A percentile compares a stretch with the other conserved stretches of the same genome.
These are phyloP conservation scores for Drosophila elegans DNA, from an alignment of 1,140 invertebrate species.

Conservation along the genomic window DNA sequence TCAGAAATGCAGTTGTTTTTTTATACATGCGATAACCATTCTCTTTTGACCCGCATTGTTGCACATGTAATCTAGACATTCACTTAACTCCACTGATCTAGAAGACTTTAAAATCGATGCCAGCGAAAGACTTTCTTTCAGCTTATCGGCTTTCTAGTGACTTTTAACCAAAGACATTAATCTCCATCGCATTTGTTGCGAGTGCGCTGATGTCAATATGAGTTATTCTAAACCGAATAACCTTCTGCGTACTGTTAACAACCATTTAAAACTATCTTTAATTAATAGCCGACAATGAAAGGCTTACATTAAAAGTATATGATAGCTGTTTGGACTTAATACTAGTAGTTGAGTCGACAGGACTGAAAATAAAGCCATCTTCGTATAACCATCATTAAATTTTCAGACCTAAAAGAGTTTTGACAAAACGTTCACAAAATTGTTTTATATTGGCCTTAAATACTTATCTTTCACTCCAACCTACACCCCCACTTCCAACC, in stretches of 20 bases:
- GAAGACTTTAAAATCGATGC: slow-evolving; percentile 22
- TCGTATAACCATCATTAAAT: slow-evolving; percentile 42
- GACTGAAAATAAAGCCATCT: not conserved
- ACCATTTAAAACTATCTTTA: too few species aligned
- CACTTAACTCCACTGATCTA: slow-evolving; percentile 24
- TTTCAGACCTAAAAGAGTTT: slow-evolving; percentile 10
- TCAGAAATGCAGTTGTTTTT: slow-evolving; percentile 10
- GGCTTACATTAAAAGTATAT: too few species aligned
- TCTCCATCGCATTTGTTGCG: not conserved
- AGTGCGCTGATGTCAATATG: too few species aligned
- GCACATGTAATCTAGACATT: slow-evolving; percentile 24
- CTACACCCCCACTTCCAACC: not conserved
- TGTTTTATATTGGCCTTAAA: slow-evolving; percentile 4
- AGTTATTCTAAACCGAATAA: too few species aligned
- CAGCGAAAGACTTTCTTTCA: slow-evolving; percentile 20
- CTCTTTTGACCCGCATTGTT: slow-evolving; percentile 43
- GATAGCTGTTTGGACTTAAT: too few species aligned
- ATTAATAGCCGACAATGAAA: too few species aligned
- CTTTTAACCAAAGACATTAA: not conserved
- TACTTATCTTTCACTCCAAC: not conserved
- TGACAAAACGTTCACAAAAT: slow-evolving; percentile 6
- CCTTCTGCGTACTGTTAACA: too few species aligned
- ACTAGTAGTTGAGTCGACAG: too few species aligned
- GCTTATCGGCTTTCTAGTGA: slow-evolving; percentile 10
- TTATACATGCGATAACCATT: slow-evolving; percentile 24